Percentiles rank a stretch among this genome's conserved stretches.
Conservation (phyloP, 2,888 invertebrate genomes). For the Nezara viridula region DNA sequence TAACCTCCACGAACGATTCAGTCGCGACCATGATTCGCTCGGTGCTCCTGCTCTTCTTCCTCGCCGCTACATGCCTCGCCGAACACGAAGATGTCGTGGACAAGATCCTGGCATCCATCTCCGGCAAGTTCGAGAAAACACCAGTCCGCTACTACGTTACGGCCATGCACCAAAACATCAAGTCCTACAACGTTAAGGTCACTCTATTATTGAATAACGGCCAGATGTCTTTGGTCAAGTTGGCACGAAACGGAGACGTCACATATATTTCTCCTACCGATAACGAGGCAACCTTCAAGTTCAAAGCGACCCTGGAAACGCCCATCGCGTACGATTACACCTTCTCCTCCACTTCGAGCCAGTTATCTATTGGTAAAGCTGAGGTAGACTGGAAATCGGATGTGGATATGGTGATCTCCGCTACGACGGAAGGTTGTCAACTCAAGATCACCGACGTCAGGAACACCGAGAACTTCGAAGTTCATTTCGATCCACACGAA, state of each 20-base stretch:
- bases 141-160: background rate
- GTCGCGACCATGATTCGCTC: background rate
- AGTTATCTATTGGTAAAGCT: background rate
- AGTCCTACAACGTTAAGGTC: background rate
- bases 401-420: background rate
- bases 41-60: background rate
- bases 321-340: background rate
- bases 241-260: background rate
- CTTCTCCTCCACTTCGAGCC: background rate
- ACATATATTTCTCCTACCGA: background rate
- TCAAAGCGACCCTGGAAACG: background rate
- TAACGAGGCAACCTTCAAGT: background rate
- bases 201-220: background rate
- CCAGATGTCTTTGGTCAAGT: background rate
- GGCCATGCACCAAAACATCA: background rate
- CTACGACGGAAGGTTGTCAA: background rate
- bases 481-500: background rate
- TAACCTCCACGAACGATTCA: background rate
- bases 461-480: background rate
- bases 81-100: slow-evolving; percentile 40
- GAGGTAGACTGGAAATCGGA: background rate
- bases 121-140: background rate
- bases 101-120: background rate
- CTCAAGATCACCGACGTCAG: background rate
- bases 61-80: background rate